Base-by-base conservation (phyloP, 2,888 invertebrate genomes). In the Mesorhabditis spiculigera region DNA sequence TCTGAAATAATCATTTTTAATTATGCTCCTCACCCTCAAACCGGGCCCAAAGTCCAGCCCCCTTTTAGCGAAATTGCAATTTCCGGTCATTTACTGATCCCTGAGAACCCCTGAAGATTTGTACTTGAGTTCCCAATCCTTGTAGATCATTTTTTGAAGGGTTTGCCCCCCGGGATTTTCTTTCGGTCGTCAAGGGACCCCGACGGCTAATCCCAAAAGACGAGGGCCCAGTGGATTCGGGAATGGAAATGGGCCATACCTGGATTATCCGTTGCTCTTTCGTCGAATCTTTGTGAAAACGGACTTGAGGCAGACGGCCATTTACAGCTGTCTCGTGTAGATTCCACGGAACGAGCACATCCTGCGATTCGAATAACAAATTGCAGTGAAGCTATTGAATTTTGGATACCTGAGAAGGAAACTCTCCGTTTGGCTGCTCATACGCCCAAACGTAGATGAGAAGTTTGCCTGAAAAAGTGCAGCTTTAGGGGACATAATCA, bases 401-500 rank as follows among this genome's bases (percentile, higher is more conserved):
- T 28, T 28, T 28, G 1, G 28, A 28, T 28, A 50, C 58, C 58
- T 82, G 82, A 13, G 79, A 72, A 4, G 76, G 74, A 68, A 84
- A 84, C n/a, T 74, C 70, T 5, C 78, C 83, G 68, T 94, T 92
- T 73, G 93, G 91, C 86, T 97, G 97, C 86, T 95, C 94, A 91
- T 93, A 91, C 8, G 96, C 95, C 96, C 95, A 96, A 4, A 95
- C 95, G 4, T 93, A 93, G 78, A 96, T 93, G 79, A 96, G 91
- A 71, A 95, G 10, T 90, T 69, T 92, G 90, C 1, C 95, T 95
- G 4, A 94, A 94, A 75, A 94, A 93, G 79, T 28, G 28, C 28
- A 28, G 28, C 28, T 28, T 28, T 28, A 28, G 28, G 28, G 28
- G 28, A 28, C 28, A 28, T 28, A 28, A 28, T 28, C 28, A 28